These are phyloP conservation scores for Tribolium castaneum DNA, from an alignment of 1,140 invertebrate species.

Conservation along the genomic window DNA sequence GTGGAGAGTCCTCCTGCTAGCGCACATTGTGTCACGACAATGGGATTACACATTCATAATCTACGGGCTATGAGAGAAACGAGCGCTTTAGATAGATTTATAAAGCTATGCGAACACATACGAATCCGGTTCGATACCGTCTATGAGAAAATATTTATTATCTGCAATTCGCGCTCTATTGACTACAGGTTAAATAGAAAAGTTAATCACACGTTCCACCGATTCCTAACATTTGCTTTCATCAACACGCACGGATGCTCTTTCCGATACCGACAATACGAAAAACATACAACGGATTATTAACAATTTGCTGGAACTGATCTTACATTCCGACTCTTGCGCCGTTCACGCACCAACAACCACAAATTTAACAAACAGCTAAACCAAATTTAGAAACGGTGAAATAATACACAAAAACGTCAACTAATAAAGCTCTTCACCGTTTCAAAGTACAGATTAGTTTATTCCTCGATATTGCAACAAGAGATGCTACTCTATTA, in stretches of 20 bases:
- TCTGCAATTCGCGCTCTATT: conserved; percentile 36
- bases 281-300: conserved; percentile 2
- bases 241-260: conserved; percentile 13
- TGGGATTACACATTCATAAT: conserved; percentile 60
- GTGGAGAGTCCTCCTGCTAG: conserved; percentile 47
- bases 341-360: not conserved
- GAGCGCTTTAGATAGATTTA: conserved; percentile 34
- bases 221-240: conserved; percentile 25
- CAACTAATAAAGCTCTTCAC: not conserved
- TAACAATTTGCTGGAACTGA: not conserved
- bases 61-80: conserved; percentile 37
- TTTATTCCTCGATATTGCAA: not conserved
- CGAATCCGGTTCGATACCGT: not conserved
- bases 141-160: conserved; percentile 40
- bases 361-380: too few species aligned
- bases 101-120: conserved; percentile 20
- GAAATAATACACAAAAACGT: too few species aligned
- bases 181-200: conserved; percentile 38
- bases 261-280: not conserved
- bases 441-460: not conserved
- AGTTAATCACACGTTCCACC: conserved; percentile 11
- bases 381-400: too few species aligned
- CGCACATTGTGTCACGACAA: conserved; percentile 56
- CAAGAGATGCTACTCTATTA: not conserved
- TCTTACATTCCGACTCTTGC: not conserved